Conservation (phyloP, 2,888 invertebrate species). For the Lepidonotus clava region DNA sequence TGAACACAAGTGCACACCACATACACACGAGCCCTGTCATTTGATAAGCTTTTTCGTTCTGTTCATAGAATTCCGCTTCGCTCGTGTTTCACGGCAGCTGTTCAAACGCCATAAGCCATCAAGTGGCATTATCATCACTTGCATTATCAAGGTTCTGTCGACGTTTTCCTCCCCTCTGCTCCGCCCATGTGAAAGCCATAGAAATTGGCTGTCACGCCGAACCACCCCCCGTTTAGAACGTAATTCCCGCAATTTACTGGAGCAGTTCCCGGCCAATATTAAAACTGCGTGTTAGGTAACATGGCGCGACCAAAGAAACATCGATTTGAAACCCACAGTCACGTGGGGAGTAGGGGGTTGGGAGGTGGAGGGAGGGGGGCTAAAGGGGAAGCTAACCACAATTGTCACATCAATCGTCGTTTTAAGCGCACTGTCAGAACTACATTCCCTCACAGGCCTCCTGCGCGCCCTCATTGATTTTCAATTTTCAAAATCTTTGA, state of each 20-base stretch:
- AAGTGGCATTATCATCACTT: conserved; percentile 41
- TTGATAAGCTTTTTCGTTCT: conserved; percentile 19
- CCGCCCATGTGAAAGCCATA: no score
- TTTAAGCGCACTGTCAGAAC: conserved; percentile 16
- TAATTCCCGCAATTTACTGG: conserved; percentile 14
- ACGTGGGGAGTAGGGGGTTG: neutral
- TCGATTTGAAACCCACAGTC: conserved; percentile 1
- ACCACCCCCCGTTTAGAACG: neutral
- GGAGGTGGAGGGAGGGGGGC: neutral
- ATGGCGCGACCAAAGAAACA: neutral
- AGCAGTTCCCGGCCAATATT: neutral
- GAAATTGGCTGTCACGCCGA: no score
- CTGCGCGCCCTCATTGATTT: conserved; percentile 33
- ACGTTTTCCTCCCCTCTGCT: neutral
- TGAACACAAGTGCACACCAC: conserved; percentile 23
- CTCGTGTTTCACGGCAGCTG: conserved; percentile 48
- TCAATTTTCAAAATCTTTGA: conserved; percentile 51
- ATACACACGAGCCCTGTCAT: neutral
- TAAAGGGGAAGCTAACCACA: conserved; percentile 1
- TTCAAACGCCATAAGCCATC: conserved; percentile 41
- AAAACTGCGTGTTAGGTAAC: conserved; percentile 24
- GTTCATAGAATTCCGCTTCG: conserved; percentile 4
- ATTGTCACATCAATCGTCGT: conserved; percentile 40
- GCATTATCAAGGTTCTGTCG: neutral
- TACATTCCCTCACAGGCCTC: conserved; percentile 20